Evolutionary conservation across 1,140 invertebrate genomes (phyloP).

Genomic region (Nasonia longicornis): DNA sequence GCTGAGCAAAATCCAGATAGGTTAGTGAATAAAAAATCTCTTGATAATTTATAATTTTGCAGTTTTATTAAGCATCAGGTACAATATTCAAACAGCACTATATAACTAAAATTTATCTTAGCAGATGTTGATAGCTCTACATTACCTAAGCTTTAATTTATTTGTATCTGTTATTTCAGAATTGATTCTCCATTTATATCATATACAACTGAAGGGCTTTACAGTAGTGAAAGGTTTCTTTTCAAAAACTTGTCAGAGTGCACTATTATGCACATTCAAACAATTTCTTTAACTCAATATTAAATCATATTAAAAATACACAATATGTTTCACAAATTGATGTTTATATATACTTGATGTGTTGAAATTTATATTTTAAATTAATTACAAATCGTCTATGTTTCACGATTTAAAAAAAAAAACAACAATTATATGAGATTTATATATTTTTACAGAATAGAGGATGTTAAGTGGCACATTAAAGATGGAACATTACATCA

Average conservation of each 20-base stretch:
- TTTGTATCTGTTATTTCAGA: constrained; percentile 58
- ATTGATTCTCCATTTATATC: constrained; percentile 66
- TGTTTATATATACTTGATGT: constrained; percentile 31
- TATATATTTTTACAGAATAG: constrained; percentile 53
- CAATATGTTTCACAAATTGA: constrained; percentile 40
- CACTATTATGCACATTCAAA: constrained; percentile 45
- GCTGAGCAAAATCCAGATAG: constrained; percentile 64
- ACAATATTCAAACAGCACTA: background rate
- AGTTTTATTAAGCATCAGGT: background rate
- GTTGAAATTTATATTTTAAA: constrained; percentile 34
- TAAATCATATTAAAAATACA: constrained; percentile 28
- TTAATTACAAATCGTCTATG: background rate
- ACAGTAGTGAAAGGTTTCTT: constrained; percentile 63
- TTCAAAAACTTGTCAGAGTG: constrained; percentile 41
- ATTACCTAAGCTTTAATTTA: constrained; percentile 28
- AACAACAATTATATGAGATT: background rate
- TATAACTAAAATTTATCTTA: background rate
- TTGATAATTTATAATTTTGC: background rate
- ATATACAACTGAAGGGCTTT: constrained; percentile 65
- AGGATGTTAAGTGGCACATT: constrained; percentile 73
- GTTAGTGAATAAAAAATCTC: constrained; percentile 50
- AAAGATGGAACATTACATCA: constrained; percentile 75
- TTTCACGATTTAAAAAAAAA: background rate
- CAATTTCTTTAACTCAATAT: constrained; percentile 18
- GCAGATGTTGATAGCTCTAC: background rate